These are phyloP conservation scores for Turnix velox DNA, from an alignment of 2,113 vertebrate genomes.

Conservation along the genomic window DNA sequence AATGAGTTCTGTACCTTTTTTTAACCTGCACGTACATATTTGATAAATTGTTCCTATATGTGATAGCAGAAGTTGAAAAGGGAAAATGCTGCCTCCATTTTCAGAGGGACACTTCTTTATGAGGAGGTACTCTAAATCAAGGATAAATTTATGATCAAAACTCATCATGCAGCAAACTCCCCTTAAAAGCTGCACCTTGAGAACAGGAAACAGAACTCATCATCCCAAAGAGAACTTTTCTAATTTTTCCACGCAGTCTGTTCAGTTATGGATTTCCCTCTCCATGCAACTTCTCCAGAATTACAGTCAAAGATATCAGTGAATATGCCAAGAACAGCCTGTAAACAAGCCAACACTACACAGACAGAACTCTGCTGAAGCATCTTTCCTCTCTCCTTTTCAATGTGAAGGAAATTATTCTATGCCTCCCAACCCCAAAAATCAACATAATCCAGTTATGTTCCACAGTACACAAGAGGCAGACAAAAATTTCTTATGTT, in stretches of 20 bases:
- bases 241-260: not conserved
- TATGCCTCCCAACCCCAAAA: not conserved
- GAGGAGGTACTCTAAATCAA: not conserved
- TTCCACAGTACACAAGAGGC: not conserved
- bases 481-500: not conserved
- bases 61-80: not conserved
- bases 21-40: not conserved
- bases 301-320: not conserved
- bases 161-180: not conserved
- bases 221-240: not conserved
- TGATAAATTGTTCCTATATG: not conserved
- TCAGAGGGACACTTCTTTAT: not conserved
- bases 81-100: not conserved
- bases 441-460: not conserved
- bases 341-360: not conserved
- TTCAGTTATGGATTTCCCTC: not conserved
- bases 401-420: not conserved
- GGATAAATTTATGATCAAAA: not conserved
- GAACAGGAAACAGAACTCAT: not conserved
- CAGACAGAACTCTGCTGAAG: not conserved
- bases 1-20: not conserved
- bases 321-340: not conserved
- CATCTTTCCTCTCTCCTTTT: not conserved
- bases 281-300: not conserved
- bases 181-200: not conserved